A percentile compares a stretch with the other conserved stretches of the same genome.
Evolutionary conservation across 2,113 vertebrate genomes (phyloP).

Genomic region (Neofelis nebulosa): DNA sequence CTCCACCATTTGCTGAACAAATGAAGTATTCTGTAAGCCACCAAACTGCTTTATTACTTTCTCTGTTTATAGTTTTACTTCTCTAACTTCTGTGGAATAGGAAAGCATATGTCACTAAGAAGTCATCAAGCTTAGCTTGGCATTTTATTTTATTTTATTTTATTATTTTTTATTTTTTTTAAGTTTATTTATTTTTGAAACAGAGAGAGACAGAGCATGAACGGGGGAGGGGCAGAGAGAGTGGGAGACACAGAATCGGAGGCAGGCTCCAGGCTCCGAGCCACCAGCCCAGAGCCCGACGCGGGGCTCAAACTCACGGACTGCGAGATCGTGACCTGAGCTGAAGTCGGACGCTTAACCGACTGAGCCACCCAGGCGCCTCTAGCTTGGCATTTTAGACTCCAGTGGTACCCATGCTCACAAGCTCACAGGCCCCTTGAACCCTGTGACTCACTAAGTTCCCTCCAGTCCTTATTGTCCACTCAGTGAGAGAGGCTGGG

Average conservation of each 20-base stretch:
- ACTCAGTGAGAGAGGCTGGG: background rate
- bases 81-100: background rate
- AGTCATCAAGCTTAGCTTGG: background rate
- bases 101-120: background rate
- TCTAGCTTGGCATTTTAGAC: background rate
- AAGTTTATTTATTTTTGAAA: no score
- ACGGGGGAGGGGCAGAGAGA: no score
- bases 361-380: no score
- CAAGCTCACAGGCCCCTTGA: background rate
- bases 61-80: background rate
- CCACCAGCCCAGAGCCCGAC: no score
- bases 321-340: no score
- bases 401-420: background rate
- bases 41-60: background rate
- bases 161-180: no score
- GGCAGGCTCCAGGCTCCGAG: no score
- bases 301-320: no score
- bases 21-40: background rate
- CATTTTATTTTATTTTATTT: background rate
- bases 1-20: background rate
- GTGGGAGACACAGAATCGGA: no score
- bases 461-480: background rate
- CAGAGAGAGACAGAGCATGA: no score
- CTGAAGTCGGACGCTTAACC: no score
- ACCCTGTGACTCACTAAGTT: background rate